Conservation (phyloP, 2,888 invertebrate species). For the Nowickia ferox region DNA sequence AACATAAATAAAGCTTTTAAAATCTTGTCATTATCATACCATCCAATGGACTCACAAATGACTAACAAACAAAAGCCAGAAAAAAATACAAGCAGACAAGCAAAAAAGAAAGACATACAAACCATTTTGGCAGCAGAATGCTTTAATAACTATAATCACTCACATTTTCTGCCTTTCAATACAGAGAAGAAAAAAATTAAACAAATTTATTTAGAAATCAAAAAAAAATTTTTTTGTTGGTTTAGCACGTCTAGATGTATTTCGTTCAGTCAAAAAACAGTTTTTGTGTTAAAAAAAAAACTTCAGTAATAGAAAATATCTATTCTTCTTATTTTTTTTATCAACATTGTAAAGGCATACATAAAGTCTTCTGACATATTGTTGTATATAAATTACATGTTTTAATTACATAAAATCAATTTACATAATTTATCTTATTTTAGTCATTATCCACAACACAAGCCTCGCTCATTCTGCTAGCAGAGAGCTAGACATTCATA, state of each 20-base stretch:
- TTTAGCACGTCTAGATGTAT: too few relatives aligned
- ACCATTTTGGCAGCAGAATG: conserved; percentile 4
- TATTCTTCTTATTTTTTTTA: conserved; percentile 1
- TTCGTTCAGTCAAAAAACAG: background rate
- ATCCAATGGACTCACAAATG: background rate
- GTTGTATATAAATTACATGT: conserved; percentile 64
- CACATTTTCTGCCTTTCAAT: conserved; percentile 37
- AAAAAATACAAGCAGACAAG: background rate
- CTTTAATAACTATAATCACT: conserved; percentile 48
- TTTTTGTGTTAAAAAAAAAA: background rate
- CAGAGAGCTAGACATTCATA: background rate
- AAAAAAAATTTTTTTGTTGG: too few relatives aligned
- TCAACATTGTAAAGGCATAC: conserved; percentile 13
- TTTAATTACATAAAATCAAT: conserved; percentile 69
- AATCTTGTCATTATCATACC: conserved; percentile 21
- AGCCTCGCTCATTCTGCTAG: background rate
- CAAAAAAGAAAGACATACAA: background rate
- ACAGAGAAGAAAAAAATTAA: background rate
- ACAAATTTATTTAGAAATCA: conserved; percentile 14
- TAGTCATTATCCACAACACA: conserved; percentile 19
- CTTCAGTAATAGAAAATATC: background rate
- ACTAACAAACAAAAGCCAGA: background rate
- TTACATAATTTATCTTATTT: conserved; percentile 68
- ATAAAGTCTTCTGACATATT: conserved; percentile 51
- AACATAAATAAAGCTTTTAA: conserved; percentile 21